Evolutionary conservation across 1,140 invertebrate species (phyloP), one percentile per base, ranked within the genome.

Genomic region (Cephus cinctus): DNA sequence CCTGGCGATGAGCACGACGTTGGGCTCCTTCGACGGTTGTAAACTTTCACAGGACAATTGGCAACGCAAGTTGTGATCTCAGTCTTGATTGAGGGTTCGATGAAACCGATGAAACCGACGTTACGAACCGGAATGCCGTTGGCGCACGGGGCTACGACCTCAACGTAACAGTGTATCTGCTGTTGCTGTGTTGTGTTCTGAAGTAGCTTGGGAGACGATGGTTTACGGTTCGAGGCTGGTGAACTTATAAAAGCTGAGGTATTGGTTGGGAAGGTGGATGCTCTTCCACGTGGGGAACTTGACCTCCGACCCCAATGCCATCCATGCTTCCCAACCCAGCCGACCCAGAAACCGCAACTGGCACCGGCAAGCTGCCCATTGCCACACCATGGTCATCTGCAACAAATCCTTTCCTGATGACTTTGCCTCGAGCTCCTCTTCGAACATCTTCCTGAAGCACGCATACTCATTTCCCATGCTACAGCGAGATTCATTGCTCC

Each of bases 21-120:
- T n/a, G 32, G 23, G 39, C 44, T 44, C 42, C 45, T 49, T 16
- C 25, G 40, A 25, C 36, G 50, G 12, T 49, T 16, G 41, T 42
- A 15, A 6, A 23, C 34, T 53, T 54, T 43, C 42, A 38, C 38
- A 23, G 36, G 48, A 49, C 43, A 40, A 45, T 48, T 38, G 38
- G 42, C 51, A 47, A 61, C 55, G 50, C 54, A 43, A 57, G 50
- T 54, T 51, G n/a, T n/a, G n/a, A 56, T 47, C 59, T 65, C 62
- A 65, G 60, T 65, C 60, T 65, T 65, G 52, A 57, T 52, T 51
- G 50, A 48, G 50, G 47, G 46, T 57, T 63, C 46, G 50, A 59
- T 57, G 48, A 52, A 57, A 50, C 55, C 46, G 50, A 59, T 57
- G 48, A 52, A 57, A 50, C 55, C 48, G 48, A 51, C 52, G 30